phyloP scores from a whole-genome alignment of 2,797 vertebrate species.

The Cottoperca gobio region DNA sequence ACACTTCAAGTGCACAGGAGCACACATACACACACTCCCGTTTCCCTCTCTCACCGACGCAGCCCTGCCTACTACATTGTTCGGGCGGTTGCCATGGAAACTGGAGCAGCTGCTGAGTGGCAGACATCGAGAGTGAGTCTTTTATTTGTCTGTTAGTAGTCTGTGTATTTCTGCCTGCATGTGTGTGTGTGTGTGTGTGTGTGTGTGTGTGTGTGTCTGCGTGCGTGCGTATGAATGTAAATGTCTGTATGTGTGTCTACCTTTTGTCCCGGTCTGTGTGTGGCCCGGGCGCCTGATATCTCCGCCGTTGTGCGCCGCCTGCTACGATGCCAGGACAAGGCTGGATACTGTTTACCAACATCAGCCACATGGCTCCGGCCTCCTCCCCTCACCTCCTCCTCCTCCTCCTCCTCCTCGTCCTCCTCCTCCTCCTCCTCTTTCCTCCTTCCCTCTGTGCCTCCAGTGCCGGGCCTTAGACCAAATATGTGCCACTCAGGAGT shows the following conservation, averaged over 20 bases:
- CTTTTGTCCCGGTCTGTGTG: conserved; percentile 82
- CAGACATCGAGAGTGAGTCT: conserved; percentile 84
- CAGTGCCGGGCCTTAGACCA: conserved; percentile 80
- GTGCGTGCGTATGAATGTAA: conserved; percentile 79
- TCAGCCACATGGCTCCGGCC: conserved; percentile 89
- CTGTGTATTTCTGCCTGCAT: conserved; percentile 79
- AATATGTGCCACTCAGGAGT: conserved; percentile 89
- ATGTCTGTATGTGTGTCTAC: conserved; percentile 82
- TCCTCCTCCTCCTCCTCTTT: conserved; percentile 51
- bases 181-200: conserved; percentile 63
- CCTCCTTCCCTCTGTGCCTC: conserved; percentile 52
- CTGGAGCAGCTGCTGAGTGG: conserved; percentile 95
- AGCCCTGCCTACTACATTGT: conserved; percentile 89
- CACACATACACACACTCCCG: conserved; percentile 57
- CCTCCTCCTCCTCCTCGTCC: conserved; percentile 38
- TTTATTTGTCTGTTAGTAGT: conserved; percentile 83
- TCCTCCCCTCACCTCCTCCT: conserved; percentile 48
- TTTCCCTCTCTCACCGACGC: conserved; percentile 67
- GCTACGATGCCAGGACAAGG: conserved; percentile 86
- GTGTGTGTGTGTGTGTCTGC: conserved; percentile 71
- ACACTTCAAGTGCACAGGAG: conserved; percentile 61
- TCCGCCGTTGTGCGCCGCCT: conserved; percentile 81
- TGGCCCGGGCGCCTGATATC: conserved; percentile 85
- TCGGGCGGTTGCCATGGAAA: conserved; percentile 89
- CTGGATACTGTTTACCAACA: conserved; percentile 96